Conservation (phyloP, 2,113 vertebrate genomes). For the Cynocephalus volans region DNA sequence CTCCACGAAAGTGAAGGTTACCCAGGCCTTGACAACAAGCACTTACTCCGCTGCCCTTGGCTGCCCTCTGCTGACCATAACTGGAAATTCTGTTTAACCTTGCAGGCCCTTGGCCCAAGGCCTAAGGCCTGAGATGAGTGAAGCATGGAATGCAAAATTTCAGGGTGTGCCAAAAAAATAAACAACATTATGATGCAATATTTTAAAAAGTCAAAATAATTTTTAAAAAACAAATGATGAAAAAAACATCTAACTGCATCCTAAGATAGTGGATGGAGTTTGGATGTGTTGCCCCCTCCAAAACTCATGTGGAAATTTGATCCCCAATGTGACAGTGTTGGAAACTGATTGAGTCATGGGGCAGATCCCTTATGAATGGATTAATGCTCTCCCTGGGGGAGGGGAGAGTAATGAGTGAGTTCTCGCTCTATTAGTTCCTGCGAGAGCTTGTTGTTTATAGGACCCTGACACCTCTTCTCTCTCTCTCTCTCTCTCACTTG, state of each 20-base stretch:
- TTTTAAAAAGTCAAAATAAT: neutral
- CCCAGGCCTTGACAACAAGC: neutral
- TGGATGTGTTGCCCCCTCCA: too few species aligned
- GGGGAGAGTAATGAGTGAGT: too few species aligned
- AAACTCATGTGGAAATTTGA: too few species aligned
- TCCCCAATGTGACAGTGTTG: too few species aligned
- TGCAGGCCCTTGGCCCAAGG: neutral
- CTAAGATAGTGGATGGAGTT: neutral
- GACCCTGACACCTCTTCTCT: too few species aligned
- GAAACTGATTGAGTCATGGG: too few species aligned
- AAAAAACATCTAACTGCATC: neutral
- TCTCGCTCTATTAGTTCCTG: too few species aligned
- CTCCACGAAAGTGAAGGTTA: neutral
- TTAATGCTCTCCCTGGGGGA: too few species aligned
- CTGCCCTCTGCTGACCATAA: slow-evolving; percentile 35
- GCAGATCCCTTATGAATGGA: too few species aligned
- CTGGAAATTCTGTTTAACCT: neutral
- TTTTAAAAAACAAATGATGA: neutral
- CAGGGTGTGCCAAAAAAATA: neutral
- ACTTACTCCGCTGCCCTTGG: neutral
- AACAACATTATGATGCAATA: neutral
- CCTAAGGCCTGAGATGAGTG: too few species aligned
- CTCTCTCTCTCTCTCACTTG: too few species aligned
- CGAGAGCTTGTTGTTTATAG: too few species aligned
- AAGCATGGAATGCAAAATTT: neutral